Evolutionary conservation across 2,888 invertebrate genomes (phyloP).

Genomic region (Rhagophthalmus giganteus): DNA sequence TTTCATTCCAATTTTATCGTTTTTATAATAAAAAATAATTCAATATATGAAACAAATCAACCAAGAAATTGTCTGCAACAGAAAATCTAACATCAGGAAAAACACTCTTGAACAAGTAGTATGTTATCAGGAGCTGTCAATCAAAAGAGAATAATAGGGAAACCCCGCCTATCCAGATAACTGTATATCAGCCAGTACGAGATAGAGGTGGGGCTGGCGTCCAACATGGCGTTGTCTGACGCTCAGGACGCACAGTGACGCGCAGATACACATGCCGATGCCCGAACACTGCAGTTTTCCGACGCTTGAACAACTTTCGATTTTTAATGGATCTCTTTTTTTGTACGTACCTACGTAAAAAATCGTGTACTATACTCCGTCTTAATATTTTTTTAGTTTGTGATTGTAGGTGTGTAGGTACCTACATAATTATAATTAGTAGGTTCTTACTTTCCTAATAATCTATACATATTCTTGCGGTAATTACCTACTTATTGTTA

Average conservation of each 20-base stretch:
- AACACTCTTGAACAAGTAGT: conserved; percentile 31
- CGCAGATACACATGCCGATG: conserved; percentile 27
- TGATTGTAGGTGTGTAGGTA: conserved; percentile 6
- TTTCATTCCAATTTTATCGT: not conserved
- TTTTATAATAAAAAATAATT: conserved; percentile 8
- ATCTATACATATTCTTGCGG: too few relatives aligned
- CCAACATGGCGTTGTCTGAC: conserved; percentile 49
- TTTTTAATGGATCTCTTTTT: conserved; percentile 2
- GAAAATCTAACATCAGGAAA: conserved; percentile 24
- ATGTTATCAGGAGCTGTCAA: conserved; percentile 48
- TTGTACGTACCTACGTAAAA: too few relatives aligned
- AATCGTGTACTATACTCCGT: not conserved
- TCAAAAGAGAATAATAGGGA: conserved; percentile 42
- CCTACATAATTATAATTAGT: too few relatives aligned
- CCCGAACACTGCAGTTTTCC: conserved; percentile 20
- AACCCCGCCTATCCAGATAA: conserved; percentile 38
- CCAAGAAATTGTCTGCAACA: conserved; percentile 35
- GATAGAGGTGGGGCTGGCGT: conserved; percentile 46
- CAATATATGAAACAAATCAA: conserved; percentile 38
- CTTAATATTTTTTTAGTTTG: conserved; percentile 5
- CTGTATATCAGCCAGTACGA: conserved; percentile 35
- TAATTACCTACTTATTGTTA: too few relatives aligned
- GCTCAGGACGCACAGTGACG: conserved; percentile 30
- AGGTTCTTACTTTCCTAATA: too few relatives aligned
- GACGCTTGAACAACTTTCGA: conserved; percentile 18